A percentile compares a stretch with the other conserved stretches of the same genome.
These are phyloP conservation scores for Bombus cullumanus DNA, from an alignment of 1,140 invertebrate species.

Conservation along the genomic window DNA sequence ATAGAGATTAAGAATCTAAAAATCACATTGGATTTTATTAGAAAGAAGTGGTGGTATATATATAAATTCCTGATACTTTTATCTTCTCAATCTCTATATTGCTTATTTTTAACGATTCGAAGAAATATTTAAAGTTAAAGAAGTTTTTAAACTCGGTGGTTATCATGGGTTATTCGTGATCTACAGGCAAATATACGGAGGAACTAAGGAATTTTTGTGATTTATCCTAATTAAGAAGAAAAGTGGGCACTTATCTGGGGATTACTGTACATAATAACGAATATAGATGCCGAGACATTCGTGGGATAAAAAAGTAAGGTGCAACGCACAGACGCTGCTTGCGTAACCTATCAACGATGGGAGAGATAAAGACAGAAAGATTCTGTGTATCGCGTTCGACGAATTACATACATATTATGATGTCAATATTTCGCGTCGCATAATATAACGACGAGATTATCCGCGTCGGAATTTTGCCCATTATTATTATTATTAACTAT, in stretches of 20 bases:
- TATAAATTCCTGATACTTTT: neutral
- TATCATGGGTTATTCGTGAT: neutral
- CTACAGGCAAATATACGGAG: neutral
- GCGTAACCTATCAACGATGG: conserved; percentile 6
- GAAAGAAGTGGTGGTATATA: neutral
- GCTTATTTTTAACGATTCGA: neutral
- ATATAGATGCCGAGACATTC: neutral
- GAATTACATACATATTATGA: conserved; percentile 45
- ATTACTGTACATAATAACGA: neutral
- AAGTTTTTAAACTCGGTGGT: neutral
- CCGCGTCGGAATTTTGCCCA: neutral
- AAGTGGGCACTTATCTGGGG: neutral
- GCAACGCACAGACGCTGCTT: conserved; percentile 1
- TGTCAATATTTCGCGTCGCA: conserved; percentile 64
- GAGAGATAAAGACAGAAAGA: conserved; percentile 56
- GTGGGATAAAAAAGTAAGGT: neutral
- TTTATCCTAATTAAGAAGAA: neutral
- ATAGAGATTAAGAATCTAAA: neutral
- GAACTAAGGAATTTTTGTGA: neutral
- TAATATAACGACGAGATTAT: conserved; percentile 13
- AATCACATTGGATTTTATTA: neutral
- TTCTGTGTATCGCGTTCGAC: conserved; percentile 35
- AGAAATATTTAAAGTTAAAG: neutral
- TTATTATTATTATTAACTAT: conserved; percentile 10
- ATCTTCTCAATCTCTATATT: neutral